These are phyloP conservation scores for Ptychochromis oligacanthus DNA, from an alignment of 2,113 vertebrate genomes.

Conservation along the genomic window DNA sequence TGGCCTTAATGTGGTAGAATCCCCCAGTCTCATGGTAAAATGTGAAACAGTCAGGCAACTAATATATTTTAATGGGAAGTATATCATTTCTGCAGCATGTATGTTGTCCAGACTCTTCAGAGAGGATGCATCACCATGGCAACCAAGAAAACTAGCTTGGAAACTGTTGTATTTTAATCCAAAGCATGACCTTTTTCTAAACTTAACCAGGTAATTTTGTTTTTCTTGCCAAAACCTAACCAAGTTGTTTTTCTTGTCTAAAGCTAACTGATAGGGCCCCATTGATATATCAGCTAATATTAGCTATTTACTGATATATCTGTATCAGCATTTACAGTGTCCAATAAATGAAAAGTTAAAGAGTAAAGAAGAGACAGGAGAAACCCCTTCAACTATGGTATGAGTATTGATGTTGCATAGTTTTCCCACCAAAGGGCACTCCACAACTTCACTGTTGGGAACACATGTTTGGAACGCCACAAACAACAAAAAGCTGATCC, in stretches of 20 bases:
- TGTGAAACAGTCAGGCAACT: not conserved
- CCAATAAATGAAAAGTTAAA: no score
- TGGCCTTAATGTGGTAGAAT: constrained; percentile 22
- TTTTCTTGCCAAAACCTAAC: not conserved
- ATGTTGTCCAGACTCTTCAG: not conserved
- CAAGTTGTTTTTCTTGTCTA: not conserved
- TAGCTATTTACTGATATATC: no score
- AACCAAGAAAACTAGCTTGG: not conserved
- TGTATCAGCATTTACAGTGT: no score
- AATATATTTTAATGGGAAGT: not conserved
- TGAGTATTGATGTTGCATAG: no score
- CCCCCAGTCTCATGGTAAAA: not conserved
- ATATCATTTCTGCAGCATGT: not conserved
- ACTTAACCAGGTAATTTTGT: not conserved
- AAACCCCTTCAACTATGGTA: no score
- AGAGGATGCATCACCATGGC: not conserved
- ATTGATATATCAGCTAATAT: no score
- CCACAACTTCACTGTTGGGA: no score
- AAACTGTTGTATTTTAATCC: not conserved
- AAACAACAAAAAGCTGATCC: no score
- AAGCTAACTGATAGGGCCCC: no score
- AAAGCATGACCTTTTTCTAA: not conserved
- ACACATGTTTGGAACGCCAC: no score
- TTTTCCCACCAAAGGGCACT: no score
- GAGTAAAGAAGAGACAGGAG: no score